Base-by-base conservation (phyloP, 2,888 invertebrate species). In the Epirrhoe tristata region DNA sequence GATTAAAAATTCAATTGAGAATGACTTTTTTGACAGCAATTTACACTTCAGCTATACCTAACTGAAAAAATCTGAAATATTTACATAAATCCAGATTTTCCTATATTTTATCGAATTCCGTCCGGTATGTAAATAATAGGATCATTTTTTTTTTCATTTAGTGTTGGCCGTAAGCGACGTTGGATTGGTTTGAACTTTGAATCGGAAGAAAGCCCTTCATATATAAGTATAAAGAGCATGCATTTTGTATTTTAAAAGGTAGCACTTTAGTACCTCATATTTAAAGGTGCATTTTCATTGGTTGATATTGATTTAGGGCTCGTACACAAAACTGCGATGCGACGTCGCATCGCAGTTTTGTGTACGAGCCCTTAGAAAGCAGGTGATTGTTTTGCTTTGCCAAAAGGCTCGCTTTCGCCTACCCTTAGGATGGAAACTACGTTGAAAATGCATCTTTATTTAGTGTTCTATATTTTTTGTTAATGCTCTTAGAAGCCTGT, bases 101-200 rank as follows among this genome's bases (percentile, higher is more conserved):
- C 3, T 5, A 43, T 43, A 39, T 39, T 8, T n/a, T 17, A 17
- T 48, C 6, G 10, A 48, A 32, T 36, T 58, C 32, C 50, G 36
- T 57, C 57, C 57, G 52, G 32, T 55, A 58, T 54, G 48, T 54
- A 50, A 24, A 50, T 54, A 59, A 70, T 63, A 68, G 48, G 55
- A 63, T 43, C 8, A 39, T 7, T 12, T 77, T 89, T 88, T 89
- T 80, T 89, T 87, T 85, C 84, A 84, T 88, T 79, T 83, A 92
- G 92, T 91, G 91, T 79, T 90, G 91, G 91, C 92, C 92, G 90
- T 89, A 83, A 77, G 66, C 74, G 66, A 60, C 63, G 66, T 59
- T 54, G 57, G 57, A 59, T 61, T 67, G 48, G 50, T 56, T 48
- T 54, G 64, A 65, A 62, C 55, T 56, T 48, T 54, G 64, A 65